Evolutionary conservation across 2,888 invertebrate genomes (phyloP).

Genomic region (Hemaris fuciformis): DNA sequence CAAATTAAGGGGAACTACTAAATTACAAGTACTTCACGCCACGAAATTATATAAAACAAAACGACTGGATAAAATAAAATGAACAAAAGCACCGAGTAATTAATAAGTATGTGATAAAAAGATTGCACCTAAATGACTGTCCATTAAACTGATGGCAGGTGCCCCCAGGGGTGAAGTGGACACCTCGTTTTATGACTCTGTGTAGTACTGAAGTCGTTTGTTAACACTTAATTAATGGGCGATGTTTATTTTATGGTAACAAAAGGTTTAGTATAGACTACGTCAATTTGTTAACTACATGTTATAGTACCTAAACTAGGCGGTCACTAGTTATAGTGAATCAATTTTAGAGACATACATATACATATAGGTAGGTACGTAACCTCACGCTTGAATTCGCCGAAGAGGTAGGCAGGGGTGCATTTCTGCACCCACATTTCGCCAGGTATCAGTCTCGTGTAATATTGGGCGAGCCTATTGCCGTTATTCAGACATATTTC

Average conservation of each 20-base stretch:
- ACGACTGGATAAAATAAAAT: not conserved
- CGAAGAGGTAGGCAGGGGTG: not conserved
- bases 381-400: not conserved
- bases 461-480: too few species aligned
- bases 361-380: not conserved
- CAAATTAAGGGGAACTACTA: too few species aligned
- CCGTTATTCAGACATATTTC: too few species aligned
- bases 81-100: not conserved
- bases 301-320: not conserved
- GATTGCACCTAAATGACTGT: not conserved
- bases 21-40: not conserved
- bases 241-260: not conserved
- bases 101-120: not conserved
- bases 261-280: not conserved
- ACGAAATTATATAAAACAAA: not conserved
- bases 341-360: too few species aligned
- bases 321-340: not conserved
- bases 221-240: conserved; percentile 6
- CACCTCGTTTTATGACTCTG: conserved; percentile 2
- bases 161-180: not conserved
- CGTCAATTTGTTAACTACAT: not conserved
- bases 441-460: too few species aligned
- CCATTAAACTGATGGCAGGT: not conserved
- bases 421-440: not conserved
- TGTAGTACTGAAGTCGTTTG: conserved; percentile 6